Percentiles rank a stretch among this genome's conserved stretches.
phyloP scores from a whole-genome alignment of 2,797 vertebrate genomes.

The Falco biarmicus region DNA sequence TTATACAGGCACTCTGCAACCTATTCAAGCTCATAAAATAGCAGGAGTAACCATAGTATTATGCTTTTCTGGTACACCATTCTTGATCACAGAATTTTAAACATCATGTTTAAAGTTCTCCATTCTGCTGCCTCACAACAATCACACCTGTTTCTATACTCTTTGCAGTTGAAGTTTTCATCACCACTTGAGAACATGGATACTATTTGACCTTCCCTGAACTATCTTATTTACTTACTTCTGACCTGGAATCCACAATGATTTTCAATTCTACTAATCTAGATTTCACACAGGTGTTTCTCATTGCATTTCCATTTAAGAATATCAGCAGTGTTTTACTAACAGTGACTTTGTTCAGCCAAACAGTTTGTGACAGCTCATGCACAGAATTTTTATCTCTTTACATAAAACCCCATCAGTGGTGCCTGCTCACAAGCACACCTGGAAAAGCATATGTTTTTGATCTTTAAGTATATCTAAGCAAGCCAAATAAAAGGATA shows the following conservation, averaged over 20 bases:
- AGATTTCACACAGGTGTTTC: conserved; percentile 86
- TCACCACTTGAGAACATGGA: conserved; percentile 69
- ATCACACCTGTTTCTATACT: conserved; percentile 76
- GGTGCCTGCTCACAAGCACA: conserved; percentile 71
- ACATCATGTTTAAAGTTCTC: not conserved
- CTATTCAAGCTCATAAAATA: not conserved
- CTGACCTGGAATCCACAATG: conserved; percentile 62
- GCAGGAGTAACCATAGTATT: not conserved
- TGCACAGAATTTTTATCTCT: conserved; percentile 85
- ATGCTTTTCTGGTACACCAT: not conserved
- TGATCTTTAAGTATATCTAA: conserved; percentile 76
- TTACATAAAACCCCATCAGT: conserved; percentile 82
- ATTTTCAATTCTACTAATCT: conserved; percentile 64
- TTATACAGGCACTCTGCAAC: not conserved
- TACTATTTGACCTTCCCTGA: conserved; percentile 48
- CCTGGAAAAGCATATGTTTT: conserved; percentile 85
- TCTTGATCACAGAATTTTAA: not conserved
- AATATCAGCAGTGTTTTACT: conserved; percentile 85
- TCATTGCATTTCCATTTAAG: conserved; percentile 83
- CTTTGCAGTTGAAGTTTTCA: conserved; percentile 73
- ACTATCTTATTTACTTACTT: conserved; percentile 69
- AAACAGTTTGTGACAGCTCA: conserved; percentile 85
- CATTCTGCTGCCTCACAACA: not conserved
- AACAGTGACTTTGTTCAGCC: conserved; percentile 78
- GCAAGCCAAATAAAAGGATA: conserved; percentile 38